These are phyloP conservation scores for Gymnarchus niloticus DNA, from an alignment of 2,113 vertebrate genomes.

Conservation along the genomic window DNA sequence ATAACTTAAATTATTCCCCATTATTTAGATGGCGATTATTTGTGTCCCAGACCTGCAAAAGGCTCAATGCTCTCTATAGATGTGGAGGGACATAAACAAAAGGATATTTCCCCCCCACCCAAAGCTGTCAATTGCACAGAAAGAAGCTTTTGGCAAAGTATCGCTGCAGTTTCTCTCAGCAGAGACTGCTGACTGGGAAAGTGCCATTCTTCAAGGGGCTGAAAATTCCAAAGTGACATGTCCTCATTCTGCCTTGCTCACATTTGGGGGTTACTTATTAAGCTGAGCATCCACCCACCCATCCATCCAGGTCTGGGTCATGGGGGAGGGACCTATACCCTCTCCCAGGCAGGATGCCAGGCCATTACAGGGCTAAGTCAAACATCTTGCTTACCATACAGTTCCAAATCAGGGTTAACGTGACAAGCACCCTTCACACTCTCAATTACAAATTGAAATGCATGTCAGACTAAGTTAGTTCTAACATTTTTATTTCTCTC, in stretches of 20 bases:
- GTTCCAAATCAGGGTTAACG: background rate
- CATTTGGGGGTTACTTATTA: background rate
- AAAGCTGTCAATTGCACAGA: background rate
- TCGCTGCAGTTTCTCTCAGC: no score
- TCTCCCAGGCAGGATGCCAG: background rate
- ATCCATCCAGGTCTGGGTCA: background rate
- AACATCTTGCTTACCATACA: background rate
- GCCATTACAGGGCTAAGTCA: background rate
- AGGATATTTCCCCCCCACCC: background rate
- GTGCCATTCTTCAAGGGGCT: background rate
- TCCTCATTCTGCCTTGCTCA: background rate
- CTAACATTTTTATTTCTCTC: background rate
- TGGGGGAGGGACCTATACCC: background rate
- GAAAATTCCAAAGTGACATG: background rate
- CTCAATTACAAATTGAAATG: background rate
- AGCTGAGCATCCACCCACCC: background rate
- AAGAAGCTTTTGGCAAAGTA: background rate
- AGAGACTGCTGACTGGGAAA: background rate
- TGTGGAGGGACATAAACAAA: background rate
- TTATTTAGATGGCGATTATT: background rate
- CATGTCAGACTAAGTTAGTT: constrained; percentile 4
- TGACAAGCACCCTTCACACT: background rate
- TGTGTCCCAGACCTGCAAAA: background rate
- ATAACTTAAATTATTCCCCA: constrained; percentile 7
- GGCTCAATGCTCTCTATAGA: no score